Percentiles rank a stretch among this genome's conserved stretches.
These are phyloP conservation scores for Sinohyriopsis cumingii DNA, from an alignment of 2,888 invertebrate species.

Conservation along the genomic window DNA sequence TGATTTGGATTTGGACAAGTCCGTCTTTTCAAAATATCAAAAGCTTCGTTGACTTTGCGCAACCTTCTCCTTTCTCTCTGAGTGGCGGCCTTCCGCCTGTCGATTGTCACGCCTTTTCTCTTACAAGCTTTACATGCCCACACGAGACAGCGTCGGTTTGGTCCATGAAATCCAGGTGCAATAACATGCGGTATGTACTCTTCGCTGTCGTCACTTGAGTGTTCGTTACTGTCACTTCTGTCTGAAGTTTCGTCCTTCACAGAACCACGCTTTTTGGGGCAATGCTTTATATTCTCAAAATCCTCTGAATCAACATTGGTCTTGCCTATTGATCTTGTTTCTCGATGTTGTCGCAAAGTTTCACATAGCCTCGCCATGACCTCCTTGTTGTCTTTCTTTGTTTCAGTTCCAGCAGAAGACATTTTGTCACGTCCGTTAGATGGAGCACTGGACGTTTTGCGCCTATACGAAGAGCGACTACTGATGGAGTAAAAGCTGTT, in stretches of 20 bases:
- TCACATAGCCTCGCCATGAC: constrained; percentile 9
- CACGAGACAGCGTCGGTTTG: constrained; percentile 84
- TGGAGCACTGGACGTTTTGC: no score
- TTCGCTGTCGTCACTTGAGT: constrained; percentile 47
- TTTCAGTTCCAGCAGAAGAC: constrained; percentile 2
- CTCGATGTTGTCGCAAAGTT: no score
- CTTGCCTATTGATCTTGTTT: not conserved
- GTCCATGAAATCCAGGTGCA: constrained; percentile 71
- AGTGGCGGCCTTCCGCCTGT: constrained; percentile 97
- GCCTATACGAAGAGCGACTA: no score
- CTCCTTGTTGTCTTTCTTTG: constrained; percentile 13
- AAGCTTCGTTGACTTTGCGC: constrained; percentile 98
- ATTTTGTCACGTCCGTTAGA: constrained; percentile 3
- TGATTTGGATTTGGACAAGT: constrained; percentile 97
- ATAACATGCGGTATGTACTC: constrained; percentile 70
- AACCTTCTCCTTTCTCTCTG: constrained; percentile 92
- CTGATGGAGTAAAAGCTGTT: constrained; percentile 15
- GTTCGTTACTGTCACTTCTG: constrained; percentile 44
- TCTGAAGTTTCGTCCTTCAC: constrained; percentile 40
- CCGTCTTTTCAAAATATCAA: constrained; percentile 92
- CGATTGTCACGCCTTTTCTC: constrained; percentile 92
- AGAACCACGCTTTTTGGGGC: constrained; percentile 40
- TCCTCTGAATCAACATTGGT: constrained; percentile 15
- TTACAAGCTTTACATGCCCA: constrained; percentile 99
- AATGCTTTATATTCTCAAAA: constrained; percentile 34